Conservation (phyloP, 2,888 invertebrate species). For the Anoplius nigerrimus region DNA sequence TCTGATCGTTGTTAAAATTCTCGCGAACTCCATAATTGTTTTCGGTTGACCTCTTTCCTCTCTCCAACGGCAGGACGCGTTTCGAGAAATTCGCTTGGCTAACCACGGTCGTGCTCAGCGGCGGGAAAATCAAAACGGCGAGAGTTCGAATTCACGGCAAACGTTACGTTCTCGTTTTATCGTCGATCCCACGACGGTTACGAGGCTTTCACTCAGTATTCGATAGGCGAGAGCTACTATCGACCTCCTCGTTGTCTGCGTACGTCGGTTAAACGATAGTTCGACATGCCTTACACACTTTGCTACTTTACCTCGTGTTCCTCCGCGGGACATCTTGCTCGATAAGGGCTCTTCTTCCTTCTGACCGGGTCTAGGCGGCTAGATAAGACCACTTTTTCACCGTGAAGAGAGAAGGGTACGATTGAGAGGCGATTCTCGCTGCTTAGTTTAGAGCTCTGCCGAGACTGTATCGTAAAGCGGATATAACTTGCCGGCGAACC, state of each 20-base stretch:
- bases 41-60: too few relatives aligned
- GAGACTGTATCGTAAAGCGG: too few relatives aligned
- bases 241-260: constrained; percentile 50
- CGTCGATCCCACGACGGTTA: constrained; percentile 11
- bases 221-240: constrained; percentile 35
- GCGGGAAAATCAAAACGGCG: background rate
- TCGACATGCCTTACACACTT: constrained; percentile 61
- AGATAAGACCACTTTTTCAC: constrained; percentile 60
- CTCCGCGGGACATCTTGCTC: constrained; percentile 54
- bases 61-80: too few relatives aligned
- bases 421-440: background rate
- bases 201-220: constrained; percentile 30
- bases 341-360: constrained; percentile 50
- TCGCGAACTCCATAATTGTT: too few relatives aligned
- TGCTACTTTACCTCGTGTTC: constrained; percentile 63
- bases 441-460: background rate
- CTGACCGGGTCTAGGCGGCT: constrained; percentile 36
- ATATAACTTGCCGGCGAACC: too few relatives aligned
- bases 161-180: constrained; percentile 31
- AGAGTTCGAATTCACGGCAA: constrained; percentile 2
- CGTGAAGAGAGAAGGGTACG: constrained; percentile 3
- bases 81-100: background rate
- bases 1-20: too few relatives aligned
- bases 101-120: background rate
- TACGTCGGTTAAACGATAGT: constrained; percentile 57